phyloP scores from a whole-genome alignment of 1,140 invertebrate species.

The Dufourea novaeangliae region DNA sequence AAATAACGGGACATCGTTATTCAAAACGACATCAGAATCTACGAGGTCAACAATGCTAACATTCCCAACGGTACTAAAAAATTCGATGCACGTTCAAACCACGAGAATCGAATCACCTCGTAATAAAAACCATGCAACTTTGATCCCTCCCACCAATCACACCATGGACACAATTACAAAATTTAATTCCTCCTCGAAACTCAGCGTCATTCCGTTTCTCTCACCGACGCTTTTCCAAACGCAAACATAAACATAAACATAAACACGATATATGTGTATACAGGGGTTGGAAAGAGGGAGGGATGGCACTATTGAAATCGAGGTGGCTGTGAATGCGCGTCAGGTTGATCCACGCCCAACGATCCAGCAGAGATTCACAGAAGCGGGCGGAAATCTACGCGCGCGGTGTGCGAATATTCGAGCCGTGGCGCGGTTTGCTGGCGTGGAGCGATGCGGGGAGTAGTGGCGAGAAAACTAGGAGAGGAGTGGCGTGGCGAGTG shows the following conservation, averaged over 20 bases:
- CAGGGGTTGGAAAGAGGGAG: not conserved
- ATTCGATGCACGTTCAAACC: no score
- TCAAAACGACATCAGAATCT: no score
- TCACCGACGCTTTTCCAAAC: not conserved
- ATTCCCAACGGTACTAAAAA: no score
- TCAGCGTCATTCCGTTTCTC: no score
- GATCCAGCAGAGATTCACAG: not conserved
- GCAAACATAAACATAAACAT: not conserved
- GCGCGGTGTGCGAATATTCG: constrained; percentile 18
- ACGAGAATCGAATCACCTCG: no score
- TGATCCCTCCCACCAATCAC: no score
- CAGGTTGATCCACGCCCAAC: not conserved
- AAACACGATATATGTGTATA: not conserved
- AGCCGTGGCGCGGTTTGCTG: not conserved
- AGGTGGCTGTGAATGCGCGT: not conserved
- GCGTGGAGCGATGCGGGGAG: not conserved
- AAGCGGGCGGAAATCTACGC: not conserved
- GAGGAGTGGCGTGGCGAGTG: constrained; percentile 39
- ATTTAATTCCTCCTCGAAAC: no score
- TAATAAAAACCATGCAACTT: no score
- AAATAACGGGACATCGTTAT: no score
- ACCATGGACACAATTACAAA: no score
- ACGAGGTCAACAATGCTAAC: no score
- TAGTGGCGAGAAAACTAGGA: constrained; percentile 11
- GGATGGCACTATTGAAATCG: no score